Percentiles rank a stretch among this genome's conserved stretches.
Conservation (phyloP, 2,797 vertebrate genomes). For the Balearica regulorum region DNA sequence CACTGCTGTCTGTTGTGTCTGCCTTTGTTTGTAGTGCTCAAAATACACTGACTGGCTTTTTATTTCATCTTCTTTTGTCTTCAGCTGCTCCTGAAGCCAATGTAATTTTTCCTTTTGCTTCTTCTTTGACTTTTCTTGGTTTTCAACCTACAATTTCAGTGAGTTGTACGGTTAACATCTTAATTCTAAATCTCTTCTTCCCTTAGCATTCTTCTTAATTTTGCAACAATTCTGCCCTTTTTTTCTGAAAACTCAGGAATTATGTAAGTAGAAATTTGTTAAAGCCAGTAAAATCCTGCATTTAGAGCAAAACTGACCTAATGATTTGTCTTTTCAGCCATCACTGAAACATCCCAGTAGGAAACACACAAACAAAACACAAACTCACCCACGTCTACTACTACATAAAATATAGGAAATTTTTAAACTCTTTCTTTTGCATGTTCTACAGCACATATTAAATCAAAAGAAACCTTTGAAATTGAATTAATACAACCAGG, state of each 20-base stretch:
- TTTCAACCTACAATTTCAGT: conserved; percentile 68
- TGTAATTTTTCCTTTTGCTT: conserved; percentile 73
- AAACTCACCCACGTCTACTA: background rate
- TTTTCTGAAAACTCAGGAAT: background rate
- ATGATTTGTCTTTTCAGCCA: background rate
- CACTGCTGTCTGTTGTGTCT: conserved; percentile 75
- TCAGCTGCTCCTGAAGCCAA: conserved; percentile 79
- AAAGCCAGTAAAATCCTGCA: background rate
- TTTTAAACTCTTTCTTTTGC: background rate
- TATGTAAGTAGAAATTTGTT: background rate
- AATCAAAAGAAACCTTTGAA: background rate
- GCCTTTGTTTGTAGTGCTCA: conserved; percentile 79
- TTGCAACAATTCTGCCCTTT: background rate
- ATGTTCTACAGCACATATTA: background rate
- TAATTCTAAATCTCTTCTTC: background rate
- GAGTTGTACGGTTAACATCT: background rate
- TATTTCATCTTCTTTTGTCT: conserved; percentile 80
- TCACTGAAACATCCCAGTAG: background rate
- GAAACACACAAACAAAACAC: background rate
- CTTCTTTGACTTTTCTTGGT: conserved; percentile 72
- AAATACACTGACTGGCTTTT: conserved; percentile 81
- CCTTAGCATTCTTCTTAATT: background rate
- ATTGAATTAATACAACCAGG: background rate
- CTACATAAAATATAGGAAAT: background rate
- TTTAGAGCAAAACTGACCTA: background rate